These are phyloP conservation scores for Acrobasis repandana DNA, from an alignment of 2,888 invertebrate genomes.

Conservation along the genomic window DNA sequence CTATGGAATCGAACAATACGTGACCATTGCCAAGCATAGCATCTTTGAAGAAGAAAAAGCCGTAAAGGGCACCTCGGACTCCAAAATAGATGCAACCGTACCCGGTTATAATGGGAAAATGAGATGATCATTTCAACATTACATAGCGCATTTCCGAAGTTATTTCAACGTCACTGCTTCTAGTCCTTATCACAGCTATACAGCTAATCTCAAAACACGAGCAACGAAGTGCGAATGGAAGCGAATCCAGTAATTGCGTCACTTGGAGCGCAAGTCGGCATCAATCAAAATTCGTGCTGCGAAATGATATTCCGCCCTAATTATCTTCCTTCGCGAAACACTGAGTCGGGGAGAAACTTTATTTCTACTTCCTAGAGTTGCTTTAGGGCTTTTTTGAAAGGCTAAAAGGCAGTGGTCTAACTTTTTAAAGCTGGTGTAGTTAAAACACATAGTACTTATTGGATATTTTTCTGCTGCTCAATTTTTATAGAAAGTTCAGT, in stretches of 20 bases:
- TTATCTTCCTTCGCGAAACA: constrained; percentile 46
- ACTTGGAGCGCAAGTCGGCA: constrained; percentile 40
- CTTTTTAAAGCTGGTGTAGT: too few relatives aligned
- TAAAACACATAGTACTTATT: too few relatives aligned
- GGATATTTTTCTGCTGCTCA: too few relatives aligned
- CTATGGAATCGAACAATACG: too few relatives aligned
- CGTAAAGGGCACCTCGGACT: neutral
- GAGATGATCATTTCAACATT: too few relatives aligned
- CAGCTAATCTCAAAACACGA: neutral
- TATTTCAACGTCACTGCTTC: too few relatives aligned
- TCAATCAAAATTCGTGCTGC: constrained; percentile 48
- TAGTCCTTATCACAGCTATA: neutral
- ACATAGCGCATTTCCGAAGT: too few relatives aligned
- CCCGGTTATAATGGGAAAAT: too few relatives aligned
- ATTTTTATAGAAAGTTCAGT: too few relatives aligned
- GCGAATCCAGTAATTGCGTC: constrained; percentile 21
- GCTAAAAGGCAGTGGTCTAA: neutral
- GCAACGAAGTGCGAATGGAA: constrained; percentile 13
- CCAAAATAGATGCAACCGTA: neutral
- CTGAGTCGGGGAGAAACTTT: neutral
- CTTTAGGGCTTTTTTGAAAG: neutral
- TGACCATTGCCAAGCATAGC: too few relatives aligned
- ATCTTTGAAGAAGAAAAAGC: too few relatives aligned
- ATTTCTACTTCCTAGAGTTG: neutral
- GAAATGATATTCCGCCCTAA: constrained; percentile 55